Conservation (phyloP, 2,888 invertebrate species). For the Drepana falcataria region DNA sequence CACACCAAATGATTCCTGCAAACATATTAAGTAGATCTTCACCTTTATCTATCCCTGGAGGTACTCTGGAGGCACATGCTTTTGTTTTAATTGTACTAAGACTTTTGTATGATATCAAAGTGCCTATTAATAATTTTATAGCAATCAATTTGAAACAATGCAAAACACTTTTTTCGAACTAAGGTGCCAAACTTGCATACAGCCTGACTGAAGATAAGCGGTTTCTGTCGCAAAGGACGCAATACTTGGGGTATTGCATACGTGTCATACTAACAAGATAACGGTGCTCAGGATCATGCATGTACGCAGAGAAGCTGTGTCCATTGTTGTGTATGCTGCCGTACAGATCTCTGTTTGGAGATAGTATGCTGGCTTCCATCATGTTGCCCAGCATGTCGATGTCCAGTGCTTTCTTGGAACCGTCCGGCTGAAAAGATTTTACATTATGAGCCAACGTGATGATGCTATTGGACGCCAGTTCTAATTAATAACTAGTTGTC, state of each 20-base stretch:
- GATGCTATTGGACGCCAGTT: too few species aligned
- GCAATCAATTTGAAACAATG: too few species aligned
- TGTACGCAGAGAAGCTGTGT: conserved; percentile 83
- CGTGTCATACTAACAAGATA: conserved; percentile 77
- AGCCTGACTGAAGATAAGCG: too few species aligned
- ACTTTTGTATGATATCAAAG: too few species aligned
- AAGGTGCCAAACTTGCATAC: too few species aligned
- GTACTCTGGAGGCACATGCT: not conserved
- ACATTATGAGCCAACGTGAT: too few species aligned
- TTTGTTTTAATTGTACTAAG: too few species aligned
- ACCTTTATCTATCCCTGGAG: not conserved
- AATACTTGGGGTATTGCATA: too few species aligned
- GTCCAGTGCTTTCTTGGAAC: conserved; percentile 67
- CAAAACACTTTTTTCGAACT: too few species aligned
- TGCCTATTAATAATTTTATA: too few species aligned
- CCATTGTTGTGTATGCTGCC: conserved; percentile 87
- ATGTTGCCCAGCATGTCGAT: conserved; percentile 86
- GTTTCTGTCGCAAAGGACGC: too few species aligned
- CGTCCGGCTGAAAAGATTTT: conserved; percentile 59
- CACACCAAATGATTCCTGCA: conserved; percentile 85
- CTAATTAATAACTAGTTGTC: too few species aligned
- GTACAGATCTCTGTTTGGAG: conserved; percentile 81
- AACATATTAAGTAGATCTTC: not conserved
- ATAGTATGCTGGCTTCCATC: conserved; percentile 82
- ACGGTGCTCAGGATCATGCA: conserved; percentile 85